Percentiles rank a stretch among this genome's conserved stretches.
Evolutionary conservation across 2,888 invertebrate genomes (phyloP).

Genomic region (Hartigia nigra): DNA sequence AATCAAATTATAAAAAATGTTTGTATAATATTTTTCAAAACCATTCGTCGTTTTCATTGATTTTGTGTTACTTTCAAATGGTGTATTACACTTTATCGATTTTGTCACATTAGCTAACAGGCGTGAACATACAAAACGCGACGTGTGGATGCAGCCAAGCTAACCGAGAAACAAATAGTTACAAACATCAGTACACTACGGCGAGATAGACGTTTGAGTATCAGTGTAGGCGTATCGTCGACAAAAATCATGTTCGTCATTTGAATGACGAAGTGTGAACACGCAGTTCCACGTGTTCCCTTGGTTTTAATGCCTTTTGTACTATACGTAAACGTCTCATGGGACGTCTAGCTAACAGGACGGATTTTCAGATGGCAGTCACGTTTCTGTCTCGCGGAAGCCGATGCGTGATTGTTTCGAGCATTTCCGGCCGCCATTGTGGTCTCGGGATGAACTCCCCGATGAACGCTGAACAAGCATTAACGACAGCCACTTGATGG

Average conservation of each 20-base stretch:
- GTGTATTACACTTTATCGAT: background rate
- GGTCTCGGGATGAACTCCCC: slow-evolving; percentile 42
- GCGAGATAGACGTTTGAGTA: slow-evolving; percentile 32
- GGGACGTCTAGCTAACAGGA: slow-evolving; percentile 9
- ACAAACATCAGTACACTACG: slow-evolving; percentile 5
- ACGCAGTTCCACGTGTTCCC: slow-evolving; percentile 13
- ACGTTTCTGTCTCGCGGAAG: slow-evolving; percentile 40
- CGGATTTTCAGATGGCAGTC: slow-evolving; percentile 36
- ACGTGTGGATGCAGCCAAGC: background rate
- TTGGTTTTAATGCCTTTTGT: slow-evolving; percentile 5
- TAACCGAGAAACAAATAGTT: slow-evolving; percentile 32
- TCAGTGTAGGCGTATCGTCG: slow-evolving; percentile 29
- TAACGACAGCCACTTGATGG: slow-evolving; percentile 57
- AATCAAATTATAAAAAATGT: background rate
- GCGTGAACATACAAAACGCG: background rate
- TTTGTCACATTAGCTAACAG: background rate
- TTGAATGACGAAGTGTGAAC: slow-evolving; percentile 41
- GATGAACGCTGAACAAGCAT: slow-evolving; percentile 46
- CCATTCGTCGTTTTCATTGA: background rate
- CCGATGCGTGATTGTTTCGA: slow-evolving; percentile 49
- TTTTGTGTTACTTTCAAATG: background rate
- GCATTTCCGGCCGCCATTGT: slow-evolving; percentile 40
- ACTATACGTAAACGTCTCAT: background rate
- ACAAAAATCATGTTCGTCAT: slow-evolving; percentile 42
- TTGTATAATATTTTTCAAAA: background rate